phyloP scores from a whole-genome alignment of 2,113 vertebrate species.

The Carassius carassius region DNA sequence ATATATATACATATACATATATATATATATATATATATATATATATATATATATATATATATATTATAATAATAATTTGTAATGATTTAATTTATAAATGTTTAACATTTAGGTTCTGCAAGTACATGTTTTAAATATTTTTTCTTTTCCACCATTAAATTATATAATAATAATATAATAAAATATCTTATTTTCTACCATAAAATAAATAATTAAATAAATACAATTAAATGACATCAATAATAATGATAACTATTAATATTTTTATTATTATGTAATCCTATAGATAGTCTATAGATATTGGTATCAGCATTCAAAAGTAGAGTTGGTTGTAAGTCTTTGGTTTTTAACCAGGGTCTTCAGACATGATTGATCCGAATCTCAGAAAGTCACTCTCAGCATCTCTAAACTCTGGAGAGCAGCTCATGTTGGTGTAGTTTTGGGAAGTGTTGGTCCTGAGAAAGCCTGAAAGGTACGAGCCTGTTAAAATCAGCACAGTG shows the following conservation, averaged over 20 bases:
- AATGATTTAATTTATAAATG: too few relatives aligned
- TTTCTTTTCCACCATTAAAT: not conserved
- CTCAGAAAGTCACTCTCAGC: not conserved
- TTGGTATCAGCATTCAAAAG: not conserved
- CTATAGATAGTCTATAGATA: not conserved
- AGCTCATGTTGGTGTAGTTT: not conserved
- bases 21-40: too few relatives aligned
- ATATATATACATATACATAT: too few relatives aligned
- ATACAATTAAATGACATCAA: too few relatives aligned
- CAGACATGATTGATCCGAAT: not conserved
- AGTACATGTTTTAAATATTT: not conserved
- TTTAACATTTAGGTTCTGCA: not conserved
- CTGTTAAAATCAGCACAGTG: slow-evolving; percentile 60
- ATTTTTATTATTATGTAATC: not conserved
- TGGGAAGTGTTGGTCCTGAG: not conserved
- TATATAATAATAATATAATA: not conserved
- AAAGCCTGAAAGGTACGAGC: slow-evolving; percentile 37
- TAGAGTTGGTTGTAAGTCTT: not conserved
- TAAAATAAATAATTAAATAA: too few relatives aligned
- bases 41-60: too few relatives aligned
- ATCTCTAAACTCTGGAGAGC: not conserved
- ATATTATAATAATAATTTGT: too few relatives aligned
- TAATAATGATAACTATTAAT: not conserved
- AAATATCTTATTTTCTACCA: too few relatives aligned
- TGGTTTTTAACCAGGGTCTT: not conserved